A percentile compares a stretch with the other conserved stretches of the same genome.
These are phyloP conservation scores for Copidosoma floridanum DNA, from an alignment of 1,140 invertebrate species.

Conservation along the genomic window DNA sequence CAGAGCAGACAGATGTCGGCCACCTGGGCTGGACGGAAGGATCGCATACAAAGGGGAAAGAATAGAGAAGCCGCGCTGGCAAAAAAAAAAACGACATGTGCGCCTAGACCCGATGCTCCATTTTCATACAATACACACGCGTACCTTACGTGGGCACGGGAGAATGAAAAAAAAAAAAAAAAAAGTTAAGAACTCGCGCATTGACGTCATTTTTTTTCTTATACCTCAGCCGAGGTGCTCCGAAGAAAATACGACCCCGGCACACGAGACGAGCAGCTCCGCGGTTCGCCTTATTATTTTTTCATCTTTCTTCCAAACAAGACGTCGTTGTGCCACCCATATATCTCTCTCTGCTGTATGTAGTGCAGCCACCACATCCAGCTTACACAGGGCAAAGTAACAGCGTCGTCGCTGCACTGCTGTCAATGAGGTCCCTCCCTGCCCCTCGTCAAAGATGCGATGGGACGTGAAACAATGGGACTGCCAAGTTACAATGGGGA, in stretches of 20 bases:
- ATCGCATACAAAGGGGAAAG: not conserved
- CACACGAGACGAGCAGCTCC: too few species aligned
- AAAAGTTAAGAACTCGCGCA: too few species aligned
- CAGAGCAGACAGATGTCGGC: constrained; percentile 1
- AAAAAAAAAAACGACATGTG: not conserved
- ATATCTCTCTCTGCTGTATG: not conserved
- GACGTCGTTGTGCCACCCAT: not conserved
- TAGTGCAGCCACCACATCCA: not conserved
- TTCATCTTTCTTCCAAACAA: not conserved
- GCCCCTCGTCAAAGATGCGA: constrained; percentile 32
- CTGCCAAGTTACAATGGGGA: constrained; percentile 6
- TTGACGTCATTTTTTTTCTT: too few species aligned
- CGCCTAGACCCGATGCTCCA: not conserved
- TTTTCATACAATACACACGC: too few species aligned
- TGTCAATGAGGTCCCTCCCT: too few species aligned
- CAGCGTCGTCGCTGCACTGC: not conserved
- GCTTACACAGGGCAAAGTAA: too few species aligned
- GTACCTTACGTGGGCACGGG: not conserved
- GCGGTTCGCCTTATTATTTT: too few species aligned
- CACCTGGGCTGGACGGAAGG: not conserved
- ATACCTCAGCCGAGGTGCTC: too few species aligned
- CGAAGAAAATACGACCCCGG: too few species aligned
- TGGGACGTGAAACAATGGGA: constrained; percentile 38
- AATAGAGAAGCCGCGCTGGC: too few species aligned
- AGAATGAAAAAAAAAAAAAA: too few species aligned